Evolutionary conservation across 2,888 invertebrate genomes (phyloP).

Genomic region (Tenodera sinensis): DNA sequence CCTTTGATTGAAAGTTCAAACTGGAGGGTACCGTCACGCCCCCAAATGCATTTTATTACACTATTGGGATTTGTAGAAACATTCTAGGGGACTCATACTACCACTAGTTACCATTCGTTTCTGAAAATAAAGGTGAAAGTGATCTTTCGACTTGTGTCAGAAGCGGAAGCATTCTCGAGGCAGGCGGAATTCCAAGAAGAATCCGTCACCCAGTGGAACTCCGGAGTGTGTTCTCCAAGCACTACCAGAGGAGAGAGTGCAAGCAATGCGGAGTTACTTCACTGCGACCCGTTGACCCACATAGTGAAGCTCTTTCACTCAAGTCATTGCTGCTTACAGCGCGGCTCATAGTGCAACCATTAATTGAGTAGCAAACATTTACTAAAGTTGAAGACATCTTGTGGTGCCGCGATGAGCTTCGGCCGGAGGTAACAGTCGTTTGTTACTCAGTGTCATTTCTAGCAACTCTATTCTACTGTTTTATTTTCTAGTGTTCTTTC

Average conservation of each 20-base stretch:
- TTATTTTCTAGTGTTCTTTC: too few species aligned
- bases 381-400: neutral
- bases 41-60: too few species aligned
- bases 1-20: too few species aligned
- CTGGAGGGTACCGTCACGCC: too few species aligned
- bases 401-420: neutral
- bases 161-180: neutral
- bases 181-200: neutral
- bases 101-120: too few species aligned
- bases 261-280: neutral
- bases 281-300: neutral
- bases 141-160: too few species aligned
- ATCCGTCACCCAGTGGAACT: neutral
- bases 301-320: neutral
- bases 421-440: neutral
- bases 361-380: neutral
- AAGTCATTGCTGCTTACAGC: neutral
- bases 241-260: neutral
- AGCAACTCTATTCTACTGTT: too few species aligned
- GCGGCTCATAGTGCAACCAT: neutral
- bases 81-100: too few species aligned
- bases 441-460: neutral
- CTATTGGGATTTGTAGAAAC: too few species aligned
- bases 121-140: too few species aligned
- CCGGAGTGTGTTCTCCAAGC: neutral